phyloP scores from a whole-genome alignment of 2,113 vertebrate genomes.

The Cephalopterus ornatus region DNA sequence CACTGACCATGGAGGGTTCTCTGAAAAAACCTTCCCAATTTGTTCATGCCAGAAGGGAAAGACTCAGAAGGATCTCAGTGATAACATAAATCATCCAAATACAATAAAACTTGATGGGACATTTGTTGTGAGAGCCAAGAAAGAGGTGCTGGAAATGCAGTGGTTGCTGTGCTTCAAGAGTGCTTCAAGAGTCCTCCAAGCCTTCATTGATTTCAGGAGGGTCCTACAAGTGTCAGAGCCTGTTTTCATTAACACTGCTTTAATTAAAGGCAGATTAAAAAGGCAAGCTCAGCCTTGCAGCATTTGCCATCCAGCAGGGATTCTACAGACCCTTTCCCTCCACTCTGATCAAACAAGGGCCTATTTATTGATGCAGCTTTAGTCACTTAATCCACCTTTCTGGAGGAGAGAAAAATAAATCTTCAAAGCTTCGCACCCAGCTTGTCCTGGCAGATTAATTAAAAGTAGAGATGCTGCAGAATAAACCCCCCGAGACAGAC shows the following conservation, averaged over 20 bases:
- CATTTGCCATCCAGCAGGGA: not conserved
- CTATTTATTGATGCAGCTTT: slow-evolving; percentile 9
- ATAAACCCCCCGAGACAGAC: not conserved
- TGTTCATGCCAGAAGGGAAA: not conserved
- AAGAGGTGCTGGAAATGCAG: not conserved
- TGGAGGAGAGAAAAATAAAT: not conserved
- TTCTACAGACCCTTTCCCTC: not conserved
- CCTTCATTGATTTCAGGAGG: not conserved
- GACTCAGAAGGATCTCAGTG: not conserved
- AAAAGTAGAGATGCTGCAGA: not conserved
- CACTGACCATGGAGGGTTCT: not conserved
- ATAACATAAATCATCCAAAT: not conserved
- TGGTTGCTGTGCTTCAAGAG: not conserved
- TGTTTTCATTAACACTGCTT: slow-evolving; percentile 7
- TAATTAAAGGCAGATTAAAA: slow-evolving; percentile 8
- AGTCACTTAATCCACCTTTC: slow-evolving; percentile 16
- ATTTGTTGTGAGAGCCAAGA: not conserved
- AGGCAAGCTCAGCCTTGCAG: not conserved
- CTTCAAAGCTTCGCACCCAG: not conserved
- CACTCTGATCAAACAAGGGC: not conserved
- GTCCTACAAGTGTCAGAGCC: not conserved
- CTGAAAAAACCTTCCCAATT: not conserved
- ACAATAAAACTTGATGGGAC: not conserved
- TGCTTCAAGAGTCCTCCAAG: not conserved
- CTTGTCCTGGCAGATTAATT: not conserved